Evolutionary conservation across 2,797 vertebrate species (phyloP), one percentile per base, ranked within the genome.

Genomic region (Chiloscyllium punctatum): DNA sequence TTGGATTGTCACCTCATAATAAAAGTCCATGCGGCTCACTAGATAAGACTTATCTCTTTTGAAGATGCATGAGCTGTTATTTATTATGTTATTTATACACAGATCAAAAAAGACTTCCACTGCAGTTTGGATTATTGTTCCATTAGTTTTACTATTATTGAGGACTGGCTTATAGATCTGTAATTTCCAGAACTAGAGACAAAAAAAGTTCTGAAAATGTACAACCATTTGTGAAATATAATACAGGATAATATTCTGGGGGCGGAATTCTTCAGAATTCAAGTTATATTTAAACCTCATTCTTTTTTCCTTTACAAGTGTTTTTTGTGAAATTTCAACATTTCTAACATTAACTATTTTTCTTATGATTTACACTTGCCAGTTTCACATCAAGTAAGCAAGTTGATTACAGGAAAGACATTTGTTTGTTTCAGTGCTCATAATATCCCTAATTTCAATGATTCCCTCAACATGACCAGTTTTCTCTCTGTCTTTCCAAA

Each of bases 111-210:
- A 74, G 53, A 53, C 51, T 95, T 95, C 51, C 42, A 69, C 48
- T 95, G 90, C 37, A 68, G n/a, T 95, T 57, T 72, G 66, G 9
- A 94, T 23, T 69, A 74, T 25, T 33, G 71, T 72, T 74, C 77
- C 48, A 77, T 53, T 95, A 51, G 16, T 77, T 95, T 53, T 95
- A 71, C 94, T 74, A 94, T 74, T 94, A 74, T 74, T 72, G 69
- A 72, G 68, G 42, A 33, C 94, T 48, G 92, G 94, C 69, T 94
- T 72, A 72, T 74, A 42, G 94, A 25, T 53, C 27, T 48, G 94
- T 94, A 94, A 74, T 94, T 94, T 42, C 37, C 69, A 51, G 69
- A 69, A 69, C 18, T 2, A 92, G 33, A 68, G 68, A 37, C 90
- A 37, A n/a, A 92, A 90, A 90, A 68, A 33, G 69, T 92, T n/a